Evolutionary conservation across 1,140 invertebrate genomes (phyloP).

Genomic region (Heliconius eleuchia): DNA sequence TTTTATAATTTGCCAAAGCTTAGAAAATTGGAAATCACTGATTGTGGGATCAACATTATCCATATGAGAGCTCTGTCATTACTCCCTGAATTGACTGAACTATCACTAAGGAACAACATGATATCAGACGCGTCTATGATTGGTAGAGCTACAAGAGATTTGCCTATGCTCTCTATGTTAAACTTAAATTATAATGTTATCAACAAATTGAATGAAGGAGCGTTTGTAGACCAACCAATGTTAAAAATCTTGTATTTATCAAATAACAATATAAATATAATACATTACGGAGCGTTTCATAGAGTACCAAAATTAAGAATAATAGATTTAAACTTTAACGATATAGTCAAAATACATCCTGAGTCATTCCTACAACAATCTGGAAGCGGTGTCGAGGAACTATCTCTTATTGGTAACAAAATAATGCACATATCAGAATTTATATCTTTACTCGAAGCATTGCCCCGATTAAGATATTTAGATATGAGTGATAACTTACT

Average conservation of each 20-base stretch:
- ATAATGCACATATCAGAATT: conserved; percentile 87
- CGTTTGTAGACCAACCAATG: conserved; percentile 90
- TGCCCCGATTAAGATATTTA: conserved; percentile 88
- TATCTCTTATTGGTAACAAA: conserved; percentile 89
- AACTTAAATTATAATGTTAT: conserved; percentile 88
- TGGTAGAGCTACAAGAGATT: conserved; percentile 87
- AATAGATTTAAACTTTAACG: conserved; percentile 90
- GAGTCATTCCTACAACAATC: conserved; percentile 89
- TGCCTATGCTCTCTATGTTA: conserved; percentile 86
- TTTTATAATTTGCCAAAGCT: conserved; percentile 89
- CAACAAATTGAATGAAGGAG: conserved; percentile 86
- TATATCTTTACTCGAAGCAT: conserved; percentile 86
- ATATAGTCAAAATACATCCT: conserved; percentile 88
- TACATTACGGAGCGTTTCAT: conserved; percentile 90
- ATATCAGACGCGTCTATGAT: conserved; percentile 89
- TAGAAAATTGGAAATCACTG: conserved; percentile 87
- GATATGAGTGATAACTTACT: conserved; percentile 90
- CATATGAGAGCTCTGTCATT: conserved; percentile 88
- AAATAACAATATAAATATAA: conserved; percentile 87
- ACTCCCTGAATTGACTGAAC: conserved; percentile 86
- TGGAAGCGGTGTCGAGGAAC: conserved; percentile 87
- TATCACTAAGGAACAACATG: conserved; percentile 87
- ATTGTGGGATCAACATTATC: conserved; percentile 89
- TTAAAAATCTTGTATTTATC: conserved; percentile 87
- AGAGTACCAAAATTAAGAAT: conserved; percentile 87